Evolutionary conservation across 2,888 invertebrate genomes (phyloP).

Genomic region (Cartodere bifasciata): DNA sequence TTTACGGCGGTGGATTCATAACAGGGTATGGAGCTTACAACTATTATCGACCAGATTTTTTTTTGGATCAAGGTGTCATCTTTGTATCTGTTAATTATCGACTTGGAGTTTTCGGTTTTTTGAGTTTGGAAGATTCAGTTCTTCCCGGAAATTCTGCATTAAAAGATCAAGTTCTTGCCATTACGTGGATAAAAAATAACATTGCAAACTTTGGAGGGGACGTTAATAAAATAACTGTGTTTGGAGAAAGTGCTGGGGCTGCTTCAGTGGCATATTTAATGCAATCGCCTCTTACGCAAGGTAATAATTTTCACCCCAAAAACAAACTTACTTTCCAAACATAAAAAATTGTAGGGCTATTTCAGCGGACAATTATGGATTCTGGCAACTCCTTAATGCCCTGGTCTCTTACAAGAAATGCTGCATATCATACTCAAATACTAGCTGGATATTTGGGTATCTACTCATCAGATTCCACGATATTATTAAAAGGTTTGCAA

Average conservation of each 20-base stretch:
- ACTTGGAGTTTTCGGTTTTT: conserved; percentile 28
- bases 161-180: conserved; percentile 35
- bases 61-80: conserved; percentile 36
- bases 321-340: too few relatives aligned
- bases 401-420: too few relatives aligned
- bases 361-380: too few relatives aligned
- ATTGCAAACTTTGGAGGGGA: conserved; percentile 27
- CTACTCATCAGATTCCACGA: too few relatives aligned
- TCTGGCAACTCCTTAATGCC: too few relatives aligned
- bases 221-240: conserved; percentile 5
- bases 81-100: conserved; percentile 36
- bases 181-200: conserved; percentile 35
- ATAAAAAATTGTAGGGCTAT: too few relatives aligned
- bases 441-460: too few relatives aligned
- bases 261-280: conserved; percentile 8
- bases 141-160: conserved; percentile 37
- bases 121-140: conserved; percentile 32
- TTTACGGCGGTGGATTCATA: conserved; percentile 40
- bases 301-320: too few relatives aligned
- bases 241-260: conserved; percentile 10
- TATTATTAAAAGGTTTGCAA: too few relatives aligned
- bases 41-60: conserved; percentile 36
- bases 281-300: conserved; percentile 8
- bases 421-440: too few relatives aligned
- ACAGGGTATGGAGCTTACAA: conserved; percentile 32